Evolutionary conservation across 1,140 invertebrate species (phyloP), one percentile per base, ranked within the genome.

Genomic region (Anastrepha obliqua): DNA sequence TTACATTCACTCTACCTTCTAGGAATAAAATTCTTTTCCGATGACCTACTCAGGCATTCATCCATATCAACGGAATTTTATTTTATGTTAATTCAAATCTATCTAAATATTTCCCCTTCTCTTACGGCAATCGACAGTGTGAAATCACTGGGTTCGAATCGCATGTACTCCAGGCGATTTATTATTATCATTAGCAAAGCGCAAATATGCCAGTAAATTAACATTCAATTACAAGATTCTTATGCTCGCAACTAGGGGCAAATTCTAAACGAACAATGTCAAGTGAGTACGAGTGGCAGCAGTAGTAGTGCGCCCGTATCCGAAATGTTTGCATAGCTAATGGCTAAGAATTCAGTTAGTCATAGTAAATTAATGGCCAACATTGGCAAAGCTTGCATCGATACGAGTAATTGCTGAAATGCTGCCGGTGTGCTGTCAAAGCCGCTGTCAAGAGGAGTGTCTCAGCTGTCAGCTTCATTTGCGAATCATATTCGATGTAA

Each of bases 391-490:
- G 67, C 44, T 74, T 44, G 67, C 67, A 47, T 74, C 39, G 17
- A 47, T 42, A 47, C 67, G 67, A 44, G 67, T 44, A 74, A 74
- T 74, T 74, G 39, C 42, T 74, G 42, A 74, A 74, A 47, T 74
- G 67, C 67, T 74, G 67, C 67, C 67, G 67, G 29, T 74, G 13
- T 15, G 67, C 67, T 74, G 67, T 74, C 67, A 74, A 17, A 74
- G 67, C 67, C 44, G 44, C 42, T 74, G 67, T 74, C 67, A 74
- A 17, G 44, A 74, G 67, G 67, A 47, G 67, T 47, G 67, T 74
- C 42, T 74, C 67, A 74, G 67, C 42, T 47, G 67, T 74, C 67
- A 74, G 67, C 67, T 74, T 74, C 42, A 42, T 47, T 74, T 74
- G 42, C 67, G 42, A 74, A 74, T 15, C 42, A 15, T 7, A 44